Evolutionary conservation across 2,113 vertebrate genomes (phyloP).

Genomic region (Propithecus coquereli): DNA sequence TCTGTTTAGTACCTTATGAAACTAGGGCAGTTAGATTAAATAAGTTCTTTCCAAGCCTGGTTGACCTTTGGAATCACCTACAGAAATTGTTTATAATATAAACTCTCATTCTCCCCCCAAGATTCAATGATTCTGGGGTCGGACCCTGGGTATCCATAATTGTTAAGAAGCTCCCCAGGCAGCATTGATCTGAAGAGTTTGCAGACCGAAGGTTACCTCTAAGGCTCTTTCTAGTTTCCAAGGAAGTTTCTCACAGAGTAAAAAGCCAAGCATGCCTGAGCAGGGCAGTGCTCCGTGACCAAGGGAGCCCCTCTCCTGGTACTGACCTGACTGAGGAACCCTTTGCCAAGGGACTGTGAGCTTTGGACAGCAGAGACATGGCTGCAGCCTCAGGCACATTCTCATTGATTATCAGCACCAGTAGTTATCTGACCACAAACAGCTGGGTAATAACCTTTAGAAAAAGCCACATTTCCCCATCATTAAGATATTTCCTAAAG

Average conservation of each 20-base stretch:
- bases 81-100: background rate
- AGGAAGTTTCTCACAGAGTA: background rate
- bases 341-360: background rate
- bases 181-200: background rate
- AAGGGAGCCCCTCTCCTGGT: background rate
- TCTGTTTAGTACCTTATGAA: background rate
- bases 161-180: background rate
- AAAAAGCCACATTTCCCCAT: background rate
- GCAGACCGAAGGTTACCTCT: background rate
- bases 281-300: accelerated
- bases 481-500: background rate
- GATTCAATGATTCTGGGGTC: background rate
- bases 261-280: background rate
- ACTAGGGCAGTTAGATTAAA: background rate
- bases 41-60: background rate
- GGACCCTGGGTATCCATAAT: background rate
- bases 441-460: background rate
- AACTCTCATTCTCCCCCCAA: background rate
- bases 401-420: background rate
- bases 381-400: background rate
- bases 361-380: background rate
- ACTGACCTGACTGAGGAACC: background rate
- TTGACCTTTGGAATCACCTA: background rate
- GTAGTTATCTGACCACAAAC: background rate
- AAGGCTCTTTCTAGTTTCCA: background rate